Conservation (phyloP, 2,888 invertebrate species). For the Danaus chrysippus region DNA sequence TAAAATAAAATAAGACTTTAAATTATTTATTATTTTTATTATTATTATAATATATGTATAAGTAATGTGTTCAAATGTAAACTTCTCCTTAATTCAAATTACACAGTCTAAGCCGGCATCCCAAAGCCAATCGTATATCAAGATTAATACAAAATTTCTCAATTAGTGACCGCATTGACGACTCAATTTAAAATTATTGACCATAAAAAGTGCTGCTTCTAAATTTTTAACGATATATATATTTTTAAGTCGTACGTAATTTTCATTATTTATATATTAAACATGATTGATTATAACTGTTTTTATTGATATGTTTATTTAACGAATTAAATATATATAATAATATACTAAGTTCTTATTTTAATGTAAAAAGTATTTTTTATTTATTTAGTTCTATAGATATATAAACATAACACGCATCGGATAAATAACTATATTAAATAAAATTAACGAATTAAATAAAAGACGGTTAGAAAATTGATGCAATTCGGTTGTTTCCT, state of each 20-base stretch:
- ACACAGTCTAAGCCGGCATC: conserved; percentile 31
- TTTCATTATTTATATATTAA: too few species aligned
- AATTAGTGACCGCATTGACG: conserved; percentile 44
- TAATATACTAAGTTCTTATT: too few species aligned
- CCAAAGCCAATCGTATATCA: conserved; percentile 31
- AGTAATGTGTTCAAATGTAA: conserved; percentile 1
- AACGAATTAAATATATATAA: too few species aligned
- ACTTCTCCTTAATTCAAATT: conserved; percentile 39
- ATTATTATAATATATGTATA: conserved; percentile 5
- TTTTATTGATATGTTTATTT: too few species aligned
- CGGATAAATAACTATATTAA: too few species aligned
- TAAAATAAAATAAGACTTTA: too few species aligned
- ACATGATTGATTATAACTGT: too few species aligned
- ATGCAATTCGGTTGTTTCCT: conserved; percentile 50
- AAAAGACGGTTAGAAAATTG: conserved; percentile 11
- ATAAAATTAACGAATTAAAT: too few species aligned
- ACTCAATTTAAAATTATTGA: conserved; percentile 36
- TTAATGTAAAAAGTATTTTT: too few species aligned
- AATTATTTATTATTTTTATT: too few species aligned
- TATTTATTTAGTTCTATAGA: too few species aligned
- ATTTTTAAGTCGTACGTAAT: conserved; percentile 11
- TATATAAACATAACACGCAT: too few species aligned
- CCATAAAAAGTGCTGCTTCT: conserved; percentile 17
- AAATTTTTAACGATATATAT: conserved; percentile 26
- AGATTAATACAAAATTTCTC: conserved; percentile 41